These are phyloP conservation scores for Lysandra bellargus DNA, from an alignment of 2,888 invertebrate genomes.

Conservation along the genomic window DNA sequence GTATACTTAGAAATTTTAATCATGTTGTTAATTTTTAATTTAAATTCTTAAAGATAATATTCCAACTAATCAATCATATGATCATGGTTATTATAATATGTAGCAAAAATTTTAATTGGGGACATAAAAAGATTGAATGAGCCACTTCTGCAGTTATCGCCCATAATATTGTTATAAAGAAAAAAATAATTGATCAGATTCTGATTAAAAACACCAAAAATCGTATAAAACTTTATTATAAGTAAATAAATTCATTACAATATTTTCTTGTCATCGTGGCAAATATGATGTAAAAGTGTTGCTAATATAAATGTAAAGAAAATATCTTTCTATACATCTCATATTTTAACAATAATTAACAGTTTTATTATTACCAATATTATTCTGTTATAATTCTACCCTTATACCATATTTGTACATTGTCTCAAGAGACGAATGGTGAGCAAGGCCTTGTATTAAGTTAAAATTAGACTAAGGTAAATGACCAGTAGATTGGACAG, in stretches of 20 bases:
- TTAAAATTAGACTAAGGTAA: neutral
- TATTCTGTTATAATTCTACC: conserved; percentile 50
- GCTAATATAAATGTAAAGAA: conserved; percentile 50
- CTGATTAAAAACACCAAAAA: neutral
- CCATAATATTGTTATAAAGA: neutral
- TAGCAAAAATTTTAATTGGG: too few species aligned
- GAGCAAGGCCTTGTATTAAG: conserved; percentile 38
- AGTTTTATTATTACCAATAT: conserved; percentile 55
- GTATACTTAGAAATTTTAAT: too few species aligned
- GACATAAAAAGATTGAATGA: neutral
- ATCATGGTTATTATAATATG: too few species aligned
- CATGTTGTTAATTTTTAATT: too few species aligned
- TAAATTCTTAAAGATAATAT: too few species aligned
- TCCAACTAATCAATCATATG: too few species aligned
- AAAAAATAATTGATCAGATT: neutral
- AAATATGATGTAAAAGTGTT: conserved; percentile 57
- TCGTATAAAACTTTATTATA: conserved; percentile 35
- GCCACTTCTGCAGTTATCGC: neutral
- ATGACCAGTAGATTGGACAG: too few species aligned
- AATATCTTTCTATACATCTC: conserved; percentile 48
- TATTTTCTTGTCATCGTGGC: conserved; percentile 62
- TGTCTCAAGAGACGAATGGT: conserved; percentile 41
- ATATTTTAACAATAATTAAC: conserved; percentile 61
- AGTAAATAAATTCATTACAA: conserved; percentile 47
- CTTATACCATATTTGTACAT: conserved; percentile 55